phyloP scores from a whole-genome alignment of 2,888 invertebrate species.

The Pseudeuparius sepicola region DNA sequence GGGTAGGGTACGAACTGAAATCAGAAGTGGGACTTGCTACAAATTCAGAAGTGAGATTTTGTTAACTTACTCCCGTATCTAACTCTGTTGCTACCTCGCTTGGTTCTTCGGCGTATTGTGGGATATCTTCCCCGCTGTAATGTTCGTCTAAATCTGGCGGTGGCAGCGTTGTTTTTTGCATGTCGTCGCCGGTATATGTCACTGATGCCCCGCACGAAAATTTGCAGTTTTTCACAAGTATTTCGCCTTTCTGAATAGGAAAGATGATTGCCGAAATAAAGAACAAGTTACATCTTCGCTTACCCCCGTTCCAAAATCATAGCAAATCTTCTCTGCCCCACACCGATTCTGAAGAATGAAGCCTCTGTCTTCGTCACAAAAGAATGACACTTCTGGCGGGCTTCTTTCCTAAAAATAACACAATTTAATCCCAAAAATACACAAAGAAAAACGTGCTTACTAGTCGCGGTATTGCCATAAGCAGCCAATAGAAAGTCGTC shows the following conservation, averaged over 20 bases:
- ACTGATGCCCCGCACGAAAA: conserved; percentile 49
- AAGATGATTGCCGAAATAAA: conserved; percentile 1
- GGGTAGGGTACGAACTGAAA: conserved; percentile 39
- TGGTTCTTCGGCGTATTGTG: no score
- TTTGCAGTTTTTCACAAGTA: conserved; percentile 58
- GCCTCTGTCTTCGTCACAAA: conserved; percentile 60
- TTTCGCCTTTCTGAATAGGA: conserved; percentile 45
- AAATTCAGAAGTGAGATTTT: no score
- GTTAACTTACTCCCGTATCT: no score
- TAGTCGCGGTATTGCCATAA: conserved; percentile 58
- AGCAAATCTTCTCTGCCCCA: conserved; percentile 54
- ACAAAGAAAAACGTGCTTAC: conserved; percentile 37
- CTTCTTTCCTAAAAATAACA: conserved; percentile 42
- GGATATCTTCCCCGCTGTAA: conserved; percentile 14
- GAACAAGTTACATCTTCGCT: conserved; percentile 12
- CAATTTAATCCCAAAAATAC: conserved; percentile 3
- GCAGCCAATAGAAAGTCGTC: conserved; percentile 56
- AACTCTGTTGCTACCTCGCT: no score
- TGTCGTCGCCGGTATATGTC: conserved; percentile 23
- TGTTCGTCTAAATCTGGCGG: conserved; percentile 5
- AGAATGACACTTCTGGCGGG: conserved; percentile 60
- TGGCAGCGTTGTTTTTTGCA: conserved; percentile 18
- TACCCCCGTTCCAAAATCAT: conserved; percentile 46
- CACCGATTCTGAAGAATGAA: conserved; percentile 65
- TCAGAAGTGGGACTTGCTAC: no score